Conservation (phyloP, 2,797 vertebrate genomes). For the Nothura maculosa region DNA sequence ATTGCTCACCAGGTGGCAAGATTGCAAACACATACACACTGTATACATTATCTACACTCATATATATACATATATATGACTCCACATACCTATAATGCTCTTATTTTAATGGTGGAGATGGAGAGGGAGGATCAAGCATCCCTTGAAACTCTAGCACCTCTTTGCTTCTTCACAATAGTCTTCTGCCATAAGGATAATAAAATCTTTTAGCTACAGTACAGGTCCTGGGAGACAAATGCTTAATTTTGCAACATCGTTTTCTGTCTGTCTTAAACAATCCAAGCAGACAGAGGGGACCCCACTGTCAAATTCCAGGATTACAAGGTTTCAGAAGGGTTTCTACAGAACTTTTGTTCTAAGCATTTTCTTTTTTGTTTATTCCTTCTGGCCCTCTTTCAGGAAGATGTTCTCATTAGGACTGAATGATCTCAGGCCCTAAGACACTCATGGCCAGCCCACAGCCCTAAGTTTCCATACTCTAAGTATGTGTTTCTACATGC, state of each 20-base stretch:
- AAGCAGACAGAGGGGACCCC: neutral
- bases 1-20: too few relatives aligned
- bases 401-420: neutral
- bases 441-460: neutral
- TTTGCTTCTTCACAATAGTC: neutral
- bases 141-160: neutral
- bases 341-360: neutral
- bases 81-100: neutral
- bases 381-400: neutral
- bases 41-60: too few relatives aligned
- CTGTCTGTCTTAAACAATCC: neutral
- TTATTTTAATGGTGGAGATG: neutral
- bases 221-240: neutral
- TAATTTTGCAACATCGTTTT: neutral
- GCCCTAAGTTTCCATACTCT: neutral
- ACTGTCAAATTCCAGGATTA: neutral
- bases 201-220: neutral
- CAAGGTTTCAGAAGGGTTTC: neutral
- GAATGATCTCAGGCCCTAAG: neutral
- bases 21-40: too few relatives aligned
- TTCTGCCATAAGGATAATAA: neutral
- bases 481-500: neutral
- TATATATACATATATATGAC: neutral
- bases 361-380: slow-evolving; percentile 10
- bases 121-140: neutral